Conservation (phyloP, 1,140 invertebrate species). For the Calephelis virginiensis region DNA sequence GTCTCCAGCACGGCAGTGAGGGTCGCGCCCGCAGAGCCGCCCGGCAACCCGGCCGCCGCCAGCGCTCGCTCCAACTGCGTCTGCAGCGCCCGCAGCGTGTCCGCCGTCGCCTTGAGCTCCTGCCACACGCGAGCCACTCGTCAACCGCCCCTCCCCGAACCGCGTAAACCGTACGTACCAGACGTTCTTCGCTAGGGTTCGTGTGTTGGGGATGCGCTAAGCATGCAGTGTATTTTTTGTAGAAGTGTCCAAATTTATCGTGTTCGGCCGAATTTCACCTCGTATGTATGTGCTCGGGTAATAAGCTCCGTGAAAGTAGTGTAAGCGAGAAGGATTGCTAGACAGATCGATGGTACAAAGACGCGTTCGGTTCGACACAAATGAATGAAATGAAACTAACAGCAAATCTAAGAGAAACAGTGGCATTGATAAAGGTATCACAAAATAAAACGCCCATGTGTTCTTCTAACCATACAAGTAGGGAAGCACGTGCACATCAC, state of each 20-base stretch:
- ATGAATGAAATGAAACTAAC: slow-evolving; percentile 76
- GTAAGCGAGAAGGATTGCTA: slow-evolving; percentile 63
- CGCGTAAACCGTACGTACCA: slow-evolving; percentile 44
- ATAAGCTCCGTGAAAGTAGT: slow-evolving; percentile 62
- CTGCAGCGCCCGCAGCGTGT: slow-evolving; percentile 88
- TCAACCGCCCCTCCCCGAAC: slow-evolving; percentile 48
- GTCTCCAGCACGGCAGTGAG: slow-evolving; percentile 88
- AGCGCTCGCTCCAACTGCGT: slow-evolving; percentile 86
- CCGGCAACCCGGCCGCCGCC: slow-evolving; percentile 81
- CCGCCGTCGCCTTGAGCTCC: slow-evolving; percentile 90
- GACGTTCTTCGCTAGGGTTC: slow-evolving; percentile 71
- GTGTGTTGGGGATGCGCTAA: slow-evolving; percentile 74
- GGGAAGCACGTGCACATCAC: slow-evolving; percentile 61
- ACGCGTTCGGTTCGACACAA: slow-evolving; percentile 66
- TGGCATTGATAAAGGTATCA: slow-evolving; percentile 76
- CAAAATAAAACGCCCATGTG: slow-evolving; percentile 77
- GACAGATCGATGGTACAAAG: slow-evolving; percentile 54
- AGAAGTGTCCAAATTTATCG: slow-evolving; percentile 47
- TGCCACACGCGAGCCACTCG: slow-evolving; percentile 75
- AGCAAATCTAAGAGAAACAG: slow-evolving; percentile 73
- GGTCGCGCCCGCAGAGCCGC: slow-evolving; percentile 84
- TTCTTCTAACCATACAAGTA: slow-evolving; percentile 58
- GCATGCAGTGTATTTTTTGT: slow-evolving; percentile 74
- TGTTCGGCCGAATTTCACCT: slow-evolving; percentile 58
- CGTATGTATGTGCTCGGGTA: slow-evolving; percentile 56